Percentiles rank a stretch among this genome's conserved stretches.
Evolutionary conservation across 1,140 invertebrate genomes (phyloP).

Genomic region (Thalassaphorura encarpata): DNA sequence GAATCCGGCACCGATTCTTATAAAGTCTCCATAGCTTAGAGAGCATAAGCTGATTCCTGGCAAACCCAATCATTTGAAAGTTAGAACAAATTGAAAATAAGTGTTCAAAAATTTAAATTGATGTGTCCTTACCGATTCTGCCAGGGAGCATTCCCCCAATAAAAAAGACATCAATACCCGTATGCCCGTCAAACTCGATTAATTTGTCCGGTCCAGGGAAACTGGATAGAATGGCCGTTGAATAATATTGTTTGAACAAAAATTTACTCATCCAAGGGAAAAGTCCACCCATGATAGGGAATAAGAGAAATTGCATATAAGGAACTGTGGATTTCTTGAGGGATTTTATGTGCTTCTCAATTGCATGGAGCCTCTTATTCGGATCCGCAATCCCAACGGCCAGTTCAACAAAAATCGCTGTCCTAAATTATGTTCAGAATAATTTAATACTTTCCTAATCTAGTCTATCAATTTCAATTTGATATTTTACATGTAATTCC

Average conservation of each 20-base stretch:
- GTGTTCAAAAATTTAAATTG: no score
- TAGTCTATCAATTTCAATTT: neutral
- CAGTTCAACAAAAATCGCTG: neutral
- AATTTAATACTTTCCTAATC: no score
- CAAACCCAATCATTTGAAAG: no score
- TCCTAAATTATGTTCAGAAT: neutral
- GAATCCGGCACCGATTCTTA: no score
- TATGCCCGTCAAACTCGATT: no score
- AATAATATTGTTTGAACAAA: neutral
- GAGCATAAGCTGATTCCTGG: no score
- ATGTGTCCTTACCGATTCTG: no score
- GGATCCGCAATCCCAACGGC: neutral
- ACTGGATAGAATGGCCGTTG: neutral
- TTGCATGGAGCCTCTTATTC: neutral
- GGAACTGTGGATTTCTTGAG: neutral
- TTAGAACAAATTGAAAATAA: no score
- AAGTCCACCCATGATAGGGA: neutral
- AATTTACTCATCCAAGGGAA: neutral
- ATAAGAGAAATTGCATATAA: neutral
- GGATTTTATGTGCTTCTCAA: neutral
- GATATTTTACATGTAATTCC: conserved; percentile 20
- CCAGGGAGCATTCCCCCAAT: no score
- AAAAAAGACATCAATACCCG: no score
- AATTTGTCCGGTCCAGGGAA: conserved; percentile 3
- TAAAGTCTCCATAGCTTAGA: no score